Conservation (phyloP, 2,797 vertebrate species). For the Argyrosomus regius region DNA sequence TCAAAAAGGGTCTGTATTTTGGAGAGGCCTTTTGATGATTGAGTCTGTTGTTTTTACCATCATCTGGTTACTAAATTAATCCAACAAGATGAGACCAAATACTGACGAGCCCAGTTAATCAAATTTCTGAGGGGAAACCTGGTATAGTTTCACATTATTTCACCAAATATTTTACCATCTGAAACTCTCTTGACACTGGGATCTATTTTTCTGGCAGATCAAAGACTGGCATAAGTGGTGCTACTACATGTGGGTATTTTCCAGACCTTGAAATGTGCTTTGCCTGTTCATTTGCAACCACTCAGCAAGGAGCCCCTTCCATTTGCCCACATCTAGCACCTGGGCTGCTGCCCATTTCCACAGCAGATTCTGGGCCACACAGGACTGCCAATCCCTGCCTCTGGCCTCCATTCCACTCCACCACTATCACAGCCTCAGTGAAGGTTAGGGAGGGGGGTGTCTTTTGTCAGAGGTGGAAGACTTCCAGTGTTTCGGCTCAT, state of each 20-base stretch:
- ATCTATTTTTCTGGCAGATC: background rate
- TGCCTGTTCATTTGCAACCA: slow-evolving; percentile 33
- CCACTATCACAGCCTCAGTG: slow-evolving; percentile 7
- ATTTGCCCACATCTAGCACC: slow-evolving; percentile 10
- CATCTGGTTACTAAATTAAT: slow-evolving; percentile 2
- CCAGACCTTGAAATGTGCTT: slow-evolving; percentile 32
- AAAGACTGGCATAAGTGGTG: background rate
- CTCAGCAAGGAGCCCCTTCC: slow-evolving; percentile 16
- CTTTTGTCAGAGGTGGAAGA: slow-evolving; percentile 18
- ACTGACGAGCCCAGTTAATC: slow-evolving; percentile 13
- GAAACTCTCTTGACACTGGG: background rate
- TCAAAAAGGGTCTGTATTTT: background rate
- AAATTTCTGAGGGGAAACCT: background rate
- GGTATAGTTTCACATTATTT: background rate
- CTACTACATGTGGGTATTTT: slow-evolving; percentile 21
- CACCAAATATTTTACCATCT: background rate
- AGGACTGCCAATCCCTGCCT: slow-evolving; percentile 5
- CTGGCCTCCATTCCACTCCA: slow-evolving; percentile 10
- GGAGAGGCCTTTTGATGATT: background rate
- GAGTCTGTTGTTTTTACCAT: background rate
- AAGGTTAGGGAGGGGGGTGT: background rate
- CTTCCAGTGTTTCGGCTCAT: background rate
- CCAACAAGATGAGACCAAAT: background rate
- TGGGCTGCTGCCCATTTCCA: slow-evolving; percentile 37
- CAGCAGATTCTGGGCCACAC: slow-evolving; percentile 33